Percentiles rank a stretch among this genome's conserved stretches.
Evolutionary conservation across 2,113 vertebrate species (phyloP).

Genomic region (Lonchura striata): DNA sequence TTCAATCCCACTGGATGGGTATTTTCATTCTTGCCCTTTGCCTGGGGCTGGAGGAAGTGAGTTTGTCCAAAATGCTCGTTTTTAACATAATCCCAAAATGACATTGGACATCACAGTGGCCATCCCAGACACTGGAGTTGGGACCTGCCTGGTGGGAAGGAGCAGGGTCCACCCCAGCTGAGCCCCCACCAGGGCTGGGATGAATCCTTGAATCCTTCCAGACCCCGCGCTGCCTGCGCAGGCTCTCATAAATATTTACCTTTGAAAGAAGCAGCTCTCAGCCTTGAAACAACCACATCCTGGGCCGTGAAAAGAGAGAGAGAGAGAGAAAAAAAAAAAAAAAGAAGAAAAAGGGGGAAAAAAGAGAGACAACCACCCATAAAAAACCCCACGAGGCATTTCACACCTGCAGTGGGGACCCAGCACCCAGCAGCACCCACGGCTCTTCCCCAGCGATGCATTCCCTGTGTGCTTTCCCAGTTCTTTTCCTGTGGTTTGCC

Average conservation of each 20-base stretch:
- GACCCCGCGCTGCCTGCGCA: not conserved
- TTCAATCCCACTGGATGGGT: accelerated
- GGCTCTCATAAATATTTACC: slow-evolving; percentile 64
- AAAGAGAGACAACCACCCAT: not conserved
- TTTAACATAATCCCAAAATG: not conserved
- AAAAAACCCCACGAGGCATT: not conserved
- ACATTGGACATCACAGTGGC: accelerated
- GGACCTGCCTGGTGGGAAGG: not conserved
- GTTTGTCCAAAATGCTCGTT: not conserved
- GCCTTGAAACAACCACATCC: slow-evolving; percentile 59
- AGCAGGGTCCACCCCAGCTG: not conserved
- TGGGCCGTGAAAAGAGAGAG: not conserved
- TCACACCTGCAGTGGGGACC: not conserved
- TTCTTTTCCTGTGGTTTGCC: not conserved
- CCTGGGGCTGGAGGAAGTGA: not conserved
- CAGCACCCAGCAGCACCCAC: not conserved
- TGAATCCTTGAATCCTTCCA: slow-evolving; percentile 4
- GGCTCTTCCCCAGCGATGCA: accelerated
- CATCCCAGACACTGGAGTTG: accelerated
- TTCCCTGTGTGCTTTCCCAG: not conserved
- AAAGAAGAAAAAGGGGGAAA: not conserved
- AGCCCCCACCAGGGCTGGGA: not conserved
- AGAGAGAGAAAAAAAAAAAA: not conserved
- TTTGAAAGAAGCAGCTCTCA: slow-evolving; percentile 42
- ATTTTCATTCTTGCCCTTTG: not conserved